Base-by-base conservation (phyloP, 2,797 vertebrate species). In the Enteromius trimaculatus region DNA sequence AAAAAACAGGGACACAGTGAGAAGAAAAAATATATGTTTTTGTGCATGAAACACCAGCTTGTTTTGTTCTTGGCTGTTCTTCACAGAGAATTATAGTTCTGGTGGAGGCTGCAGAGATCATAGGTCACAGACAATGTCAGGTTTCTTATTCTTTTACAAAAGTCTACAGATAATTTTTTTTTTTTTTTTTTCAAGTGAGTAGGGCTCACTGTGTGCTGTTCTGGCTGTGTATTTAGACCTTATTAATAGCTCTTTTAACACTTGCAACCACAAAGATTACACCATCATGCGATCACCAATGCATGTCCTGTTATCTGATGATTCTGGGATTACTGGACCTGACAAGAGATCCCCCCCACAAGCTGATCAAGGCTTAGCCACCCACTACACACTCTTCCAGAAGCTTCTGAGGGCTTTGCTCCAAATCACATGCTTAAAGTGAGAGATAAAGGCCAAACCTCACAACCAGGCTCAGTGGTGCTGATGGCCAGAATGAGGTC, bases 311-410 rank as follows among this genome's bases (percentile, higher is more conserved):
- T 87, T 87, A 87, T 87, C 84, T 79, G 84, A 86, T 84, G 66
- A 84, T 85, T 89, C 79, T 75, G 65, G 68, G 83, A 87, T 88
- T 85, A 87, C 75, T 62, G 76, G 71, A 79, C 72, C 42, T 86
- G 60, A 85, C 81, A 87, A 86, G 79, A 76, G 74, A 49, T 69
- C 74, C 85, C 80, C 71, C 77, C 86, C 82, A 85, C 75, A 86
- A 90, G 87, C 89, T 92, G 92, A 93, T 94, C 90, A 92, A 92
- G 92, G 92, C 89, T 93, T 90, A 92, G 91, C 92, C 84, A 79
- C 71, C 84, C 88, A 83, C 83, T 62, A 81, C 47, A 79, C 39
- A 76, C 75, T 87, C 81, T 80, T 87, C 88, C 81, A 80, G 86
- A 86, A 90, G 90, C 91, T 90, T 90, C 91, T 87, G 85, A 89